A percentile compares a stretch with the other conserved stretches of the same genome.
phyloP scores from a whole-genome alignment of 2,113 vertebrate genomes.

The Hypocryptadius cinnamomeus region DNA sequence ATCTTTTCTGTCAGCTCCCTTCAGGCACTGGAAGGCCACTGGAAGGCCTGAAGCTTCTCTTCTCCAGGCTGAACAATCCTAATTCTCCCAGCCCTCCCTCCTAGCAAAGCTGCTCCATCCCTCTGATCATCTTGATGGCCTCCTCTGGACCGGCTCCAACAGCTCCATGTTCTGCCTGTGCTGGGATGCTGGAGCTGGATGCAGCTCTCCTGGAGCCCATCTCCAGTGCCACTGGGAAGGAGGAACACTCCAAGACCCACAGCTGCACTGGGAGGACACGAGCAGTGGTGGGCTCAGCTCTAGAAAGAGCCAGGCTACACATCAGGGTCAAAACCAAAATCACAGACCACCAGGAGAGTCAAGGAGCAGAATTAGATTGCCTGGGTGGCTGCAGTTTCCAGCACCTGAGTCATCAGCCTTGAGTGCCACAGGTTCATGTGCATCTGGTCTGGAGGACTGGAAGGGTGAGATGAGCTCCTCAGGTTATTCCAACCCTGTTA shows the following conservation, averaged over 20 bases:
- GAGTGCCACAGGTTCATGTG: background rate
- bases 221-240: background rate
- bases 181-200: background rate
- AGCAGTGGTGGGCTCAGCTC: background rate
- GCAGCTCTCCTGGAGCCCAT: background rate
- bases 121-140: background rate
- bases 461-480: background rate
- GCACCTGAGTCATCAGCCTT: background rate
- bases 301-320: background rate
- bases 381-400: background rate
- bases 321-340: background rate
- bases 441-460: background rate
- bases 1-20: background rate
- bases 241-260: background rate
- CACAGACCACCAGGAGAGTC: background rate
- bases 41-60: background rate
- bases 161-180: background rate
- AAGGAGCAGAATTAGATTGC: background rate
- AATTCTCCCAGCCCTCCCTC: background rate
- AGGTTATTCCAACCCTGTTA: background rate
- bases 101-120: background rate
- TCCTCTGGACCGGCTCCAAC: background rate
- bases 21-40: background rate
- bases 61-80: background rate
- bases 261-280: background rate